These are phyloP conservation scores for Callitettix versicolor DNA, from an alignment of 1,140 invertebrate species.

Conservation along the genomic window DNA sequence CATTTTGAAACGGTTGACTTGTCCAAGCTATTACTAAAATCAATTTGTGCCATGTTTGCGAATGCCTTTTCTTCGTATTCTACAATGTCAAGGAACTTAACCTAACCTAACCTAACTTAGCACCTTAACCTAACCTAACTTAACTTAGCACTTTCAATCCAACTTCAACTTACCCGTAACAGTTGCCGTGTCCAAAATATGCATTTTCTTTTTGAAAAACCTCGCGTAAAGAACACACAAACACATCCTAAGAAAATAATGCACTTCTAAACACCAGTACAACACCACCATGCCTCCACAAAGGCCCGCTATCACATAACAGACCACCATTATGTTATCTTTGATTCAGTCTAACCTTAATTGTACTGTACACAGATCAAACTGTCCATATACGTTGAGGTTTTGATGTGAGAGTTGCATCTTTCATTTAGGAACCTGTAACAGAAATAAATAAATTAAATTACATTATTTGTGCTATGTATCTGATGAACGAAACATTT, in stretches of 20 bases:
- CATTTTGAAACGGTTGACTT: background rate
- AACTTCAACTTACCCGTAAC: conserved; percentile 42
- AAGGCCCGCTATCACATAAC: conserved; percentile 32
- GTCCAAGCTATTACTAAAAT: background rate
- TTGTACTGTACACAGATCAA: too few relatives aligned
- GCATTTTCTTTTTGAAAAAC: conserved; percentile 47
- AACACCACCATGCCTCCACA: conserved; percentile 39
- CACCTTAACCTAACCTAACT: background rate
- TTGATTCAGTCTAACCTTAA: too few relatives aligned
- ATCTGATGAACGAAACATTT: too few relatives aligned
- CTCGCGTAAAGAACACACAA: conserved; percentile 46
- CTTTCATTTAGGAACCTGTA: too few relatives aligned
- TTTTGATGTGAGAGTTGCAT: too few relatives aligned
- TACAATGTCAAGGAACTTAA: too few relatives aligned
- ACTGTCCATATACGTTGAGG: too few relatives aligned
- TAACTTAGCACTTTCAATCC: background rate
- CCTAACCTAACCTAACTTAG: background rate
- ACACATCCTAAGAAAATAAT: conserved; percentile 56
- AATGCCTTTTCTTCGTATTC: too few relatives aligned
- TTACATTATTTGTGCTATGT: too few relatives aligned
- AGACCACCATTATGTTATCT: conserved; percentile 5
- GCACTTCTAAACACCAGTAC: conserved; percentile 49
- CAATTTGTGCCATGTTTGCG: background rate
- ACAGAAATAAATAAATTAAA: too few relatives aligned
- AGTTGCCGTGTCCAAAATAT: conserved; percentile 52